Base-by-base conservation (phyloP, 2,113 vertebrate genomes). In the Hassar affinis region DNA sequence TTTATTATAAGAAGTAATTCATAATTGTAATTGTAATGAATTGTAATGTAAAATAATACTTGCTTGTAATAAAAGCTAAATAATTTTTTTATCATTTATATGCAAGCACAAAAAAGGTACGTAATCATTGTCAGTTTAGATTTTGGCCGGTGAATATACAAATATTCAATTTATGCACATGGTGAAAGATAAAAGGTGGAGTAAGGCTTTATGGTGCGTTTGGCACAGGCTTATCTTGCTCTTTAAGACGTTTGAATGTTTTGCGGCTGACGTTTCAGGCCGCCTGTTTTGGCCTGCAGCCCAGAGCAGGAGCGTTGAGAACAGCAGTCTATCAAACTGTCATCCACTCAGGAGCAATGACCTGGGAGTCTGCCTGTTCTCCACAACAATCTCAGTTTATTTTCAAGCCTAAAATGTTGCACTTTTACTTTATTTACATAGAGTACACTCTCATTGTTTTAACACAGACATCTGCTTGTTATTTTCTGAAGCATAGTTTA, bases 291-390 rank as follows among this genome's bases (percentile, higher is more conserved):
- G 87, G 54, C 80, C 61, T 77, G 30, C 6, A 47, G 69, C 83
- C 83, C 52, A n/a, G 80, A 84, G 59, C 30, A 22, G 51, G 27
- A 25, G 47, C 18, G 11, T 75, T 79, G 54, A 78, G 80, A 52
- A 78, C 80, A 78, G 83, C 64, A 54, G 62, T 88, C 62, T 68
- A 76, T 79, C 57, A 84, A 79, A 85, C 87, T 88, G 85, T 81
- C 88, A 84, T 64, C 88, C 84, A 75, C 64, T 78, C 81, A 76
- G 75, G 83, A 86, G 62, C 78, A 82, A 69, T 88, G 87, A 85
- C 82, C 87, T 86, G 68, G 57, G 59, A 80, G 77, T 59, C 42
- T 81, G 59, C 81, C 72, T 83, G 68, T 79, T 42, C 71, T 83
- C 71, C n/a, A 51, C 56, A 68, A 68, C 30, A 82, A 76, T 27